Percentiles rank a stretch among this genome's conserved stretches.
Conservation (phyloP, 2,797 vertebrate genomes). For the Syngnathus acus region DNA sequence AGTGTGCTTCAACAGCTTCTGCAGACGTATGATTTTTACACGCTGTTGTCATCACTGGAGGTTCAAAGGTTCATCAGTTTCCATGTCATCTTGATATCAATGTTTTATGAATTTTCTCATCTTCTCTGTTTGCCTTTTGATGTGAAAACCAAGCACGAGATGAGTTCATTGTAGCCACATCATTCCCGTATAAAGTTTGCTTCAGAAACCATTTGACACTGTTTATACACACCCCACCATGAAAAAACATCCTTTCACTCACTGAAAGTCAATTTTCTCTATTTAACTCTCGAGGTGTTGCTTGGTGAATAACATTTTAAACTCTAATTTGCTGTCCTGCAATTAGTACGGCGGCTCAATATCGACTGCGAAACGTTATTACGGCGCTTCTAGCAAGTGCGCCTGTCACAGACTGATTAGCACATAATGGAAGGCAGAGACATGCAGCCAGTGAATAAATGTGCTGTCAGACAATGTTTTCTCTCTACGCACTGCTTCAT, state of each 20-base stretch:
- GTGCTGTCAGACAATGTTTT: conserved; percentile 13
- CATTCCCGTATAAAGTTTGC: neutral
- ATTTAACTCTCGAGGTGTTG: neutral
- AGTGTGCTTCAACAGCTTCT: neutral
- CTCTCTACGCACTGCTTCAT: conserved; percentile 24
- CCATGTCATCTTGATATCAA: no score
- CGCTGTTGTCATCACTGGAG: neutral
- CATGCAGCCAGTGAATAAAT: neutral
- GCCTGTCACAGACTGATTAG: conserved; percentile 31
- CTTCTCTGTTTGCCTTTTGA: neutral
- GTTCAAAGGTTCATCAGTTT: neutral
- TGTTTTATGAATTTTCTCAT: neutral
- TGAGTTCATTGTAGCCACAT: neutral
- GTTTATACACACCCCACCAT: no score
- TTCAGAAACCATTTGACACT: neutral
- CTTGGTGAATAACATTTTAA: neutral
- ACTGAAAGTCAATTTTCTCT: neutral
- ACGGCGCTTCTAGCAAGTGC: neutral
- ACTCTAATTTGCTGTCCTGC: neutral
- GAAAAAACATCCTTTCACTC: neutral
- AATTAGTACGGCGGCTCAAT: neutral
- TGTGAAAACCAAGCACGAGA: neutral
- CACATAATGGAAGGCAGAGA: conserved; percentile 21
- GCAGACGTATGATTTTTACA: conserved; percentile 1
- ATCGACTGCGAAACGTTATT: neutral